A percentile compares a stretch with the other conserved stretches of the same genome.
These are phyloP conservation scores for Coluber constrictor DNA, from an alignment of 2,797 vertebrate genomes.

Conservation along the genomic window DNA sequence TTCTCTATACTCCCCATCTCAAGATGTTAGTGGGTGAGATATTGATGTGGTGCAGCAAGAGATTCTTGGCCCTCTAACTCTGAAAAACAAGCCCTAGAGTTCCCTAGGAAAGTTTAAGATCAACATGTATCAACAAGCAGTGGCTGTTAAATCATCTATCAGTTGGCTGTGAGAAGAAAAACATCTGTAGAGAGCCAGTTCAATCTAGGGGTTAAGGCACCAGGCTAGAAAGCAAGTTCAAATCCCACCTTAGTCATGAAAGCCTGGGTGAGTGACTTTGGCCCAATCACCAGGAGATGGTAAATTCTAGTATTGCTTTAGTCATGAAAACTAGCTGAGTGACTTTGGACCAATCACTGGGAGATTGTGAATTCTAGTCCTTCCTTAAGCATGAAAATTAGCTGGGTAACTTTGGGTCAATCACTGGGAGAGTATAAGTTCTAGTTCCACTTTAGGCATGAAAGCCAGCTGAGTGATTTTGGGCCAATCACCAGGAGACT, in stretches of 20 bases:
- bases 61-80: neutral
- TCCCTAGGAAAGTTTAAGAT: too few relatives aligned
- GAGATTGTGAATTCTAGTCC: too few relatives aligned
- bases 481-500: too few relatives aligned
- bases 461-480: too few relatives aligned
- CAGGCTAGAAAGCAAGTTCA: neutral
- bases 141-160: neutral
- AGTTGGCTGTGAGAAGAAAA: constrained; percentile 18
- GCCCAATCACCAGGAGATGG: neutral
- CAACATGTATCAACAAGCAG: neutral
- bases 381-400: too few relatives aligned
- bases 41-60: neutral
- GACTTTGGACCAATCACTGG: too few relatives aligned
- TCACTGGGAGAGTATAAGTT: too few relatives aligned
- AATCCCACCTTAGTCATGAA: neutral
- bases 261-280: neutral
- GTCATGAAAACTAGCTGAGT: neutral
- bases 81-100: neutral
- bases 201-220: neutral
- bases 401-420: too few relatives aligned
- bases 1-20: neutral
- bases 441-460: too few relatives aligned
- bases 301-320: neutral
- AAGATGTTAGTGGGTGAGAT: neutral
- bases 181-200: neutral